These are phyloP conservation scores for Numenius arquata DNA, from an alignment of 2,113 vertebrate genomes.

Conservation along the genomic window DNA sequence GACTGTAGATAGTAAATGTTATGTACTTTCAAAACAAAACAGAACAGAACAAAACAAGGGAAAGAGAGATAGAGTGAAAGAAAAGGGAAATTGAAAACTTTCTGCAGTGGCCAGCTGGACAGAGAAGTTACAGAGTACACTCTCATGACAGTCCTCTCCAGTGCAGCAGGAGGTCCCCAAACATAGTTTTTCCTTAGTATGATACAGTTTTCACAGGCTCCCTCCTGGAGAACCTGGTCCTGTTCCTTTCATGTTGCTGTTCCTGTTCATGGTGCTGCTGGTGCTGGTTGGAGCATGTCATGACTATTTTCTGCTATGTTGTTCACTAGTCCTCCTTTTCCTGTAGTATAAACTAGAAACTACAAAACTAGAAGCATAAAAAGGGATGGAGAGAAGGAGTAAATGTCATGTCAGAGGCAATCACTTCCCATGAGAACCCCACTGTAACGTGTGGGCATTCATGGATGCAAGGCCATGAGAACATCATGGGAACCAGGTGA, in stretches of 20 bases:
- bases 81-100: background rate
- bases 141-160: background rate
- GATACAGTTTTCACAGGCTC: background rate
- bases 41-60: background rate
- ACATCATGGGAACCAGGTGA: rapidly evolving
- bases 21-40: background rate
- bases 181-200: background rate
- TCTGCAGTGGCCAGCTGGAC: background rate
- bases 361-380: background rate
- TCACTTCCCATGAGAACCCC: background rate
- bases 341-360: background rate
- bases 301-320: background rate
- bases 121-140: background rate
- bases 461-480: background rate
- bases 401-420: background rate
- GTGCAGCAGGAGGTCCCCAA: background rate
- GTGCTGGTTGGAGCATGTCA: background rate
- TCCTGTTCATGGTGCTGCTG: background rate
- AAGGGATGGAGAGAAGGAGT: background rate
- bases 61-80: background rate
- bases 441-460: background rate
- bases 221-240: background rate
- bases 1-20: background rate
- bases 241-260: background rate
- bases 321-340: background rate